Percentiles rank a stretch among this genome's conserved stretches.
Conservation (phyloP, 1,140 invertebrate genomes). For the Trachelipus rathkii region DNA sequence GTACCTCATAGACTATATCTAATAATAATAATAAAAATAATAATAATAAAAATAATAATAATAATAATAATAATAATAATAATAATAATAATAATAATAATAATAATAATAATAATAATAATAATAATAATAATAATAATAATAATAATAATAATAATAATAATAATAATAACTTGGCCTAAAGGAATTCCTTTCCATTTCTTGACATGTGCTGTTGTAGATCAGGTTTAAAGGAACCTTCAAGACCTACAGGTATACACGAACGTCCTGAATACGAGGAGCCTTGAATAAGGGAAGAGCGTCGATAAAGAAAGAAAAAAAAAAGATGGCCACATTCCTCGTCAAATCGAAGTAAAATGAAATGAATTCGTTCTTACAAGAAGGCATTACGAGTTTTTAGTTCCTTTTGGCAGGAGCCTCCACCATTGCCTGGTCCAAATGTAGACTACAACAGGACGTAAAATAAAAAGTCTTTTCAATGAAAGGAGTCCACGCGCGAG, state of each 20-base stretch:
- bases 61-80: too few species aligned
- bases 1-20: too few species aligned
- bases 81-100: too few species aligned
- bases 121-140: too few species aligned
- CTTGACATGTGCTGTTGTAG: neutral
- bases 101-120: too few species aligned
- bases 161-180: neutral
- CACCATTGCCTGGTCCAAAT: neutral
- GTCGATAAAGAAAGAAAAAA: neutral
- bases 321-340: conserved; percentile 9
- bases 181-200: neutral
- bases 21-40: too few species aligned
- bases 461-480: conserved; percentile 6
- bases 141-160: too few species aligned
- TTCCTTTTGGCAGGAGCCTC: neutral
- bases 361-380: conserved; percentile 1
- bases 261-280: neutral
- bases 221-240: neutral
- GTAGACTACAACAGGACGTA: neutral
- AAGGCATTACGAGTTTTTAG: conserved; percentile 4
- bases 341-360: conserved; percentile 5
- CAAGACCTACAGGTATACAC: neutral
- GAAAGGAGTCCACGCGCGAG: conserved; percentile 7
- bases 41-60: too few species aligned
- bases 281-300: too few species aligned